Base-by-base conservation (phyloP, 2,113 vertebrate species). In the Aptenodytes patagonicus region DNA sequence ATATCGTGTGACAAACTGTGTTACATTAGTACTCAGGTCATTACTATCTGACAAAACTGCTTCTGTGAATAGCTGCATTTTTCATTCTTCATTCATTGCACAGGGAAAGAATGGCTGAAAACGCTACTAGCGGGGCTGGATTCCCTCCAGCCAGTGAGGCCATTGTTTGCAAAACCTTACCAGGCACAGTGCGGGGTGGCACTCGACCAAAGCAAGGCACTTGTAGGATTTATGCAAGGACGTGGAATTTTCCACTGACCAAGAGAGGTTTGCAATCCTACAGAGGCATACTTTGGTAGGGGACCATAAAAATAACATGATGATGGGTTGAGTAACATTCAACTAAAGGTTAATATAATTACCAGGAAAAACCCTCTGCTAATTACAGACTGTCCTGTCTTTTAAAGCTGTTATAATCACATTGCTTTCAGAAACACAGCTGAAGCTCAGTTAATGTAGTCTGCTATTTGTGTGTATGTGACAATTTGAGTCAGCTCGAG, bases 41-140 rank as follows among this genome's bases (percentile, higher is more conserved):
- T 55, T 92, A 76, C 83, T 72, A 65, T 66, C 78, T 85, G 81
- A 95, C 77, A 94, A 80, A 94, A 91, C 64, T 44, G 57, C 60
- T 80, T 54, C 62, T 51, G 20, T 96, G 95, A 95, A 95, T 94
- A 94, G 91, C 84, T 57, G 57, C 62, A 85, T 95, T 97, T 96
- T 97, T 87, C 87, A 97, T 97, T 97, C 94, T 97, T 93, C 87
- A 95, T 97, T 97, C 94, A 97, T 85, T 87, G 51, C 36, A 25
- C 34, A 34, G 60, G 65, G 75, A 87, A 82, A 94, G 89, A 95
- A 94, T 82, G 89, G 78, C 66, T 77, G 77, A 91, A 87, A 95
- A 69, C 2, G 25, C 10, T 46, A 42, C 94, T 83, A 66, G 68
- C 4, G 6, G 28, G 40, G 28, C 42, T 97, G 94, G 89, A 92